Evolutionary conservation across 2,888 invertebrate species (phyloP).

Genomic region (Temnothorax rugatulus): DNA sequence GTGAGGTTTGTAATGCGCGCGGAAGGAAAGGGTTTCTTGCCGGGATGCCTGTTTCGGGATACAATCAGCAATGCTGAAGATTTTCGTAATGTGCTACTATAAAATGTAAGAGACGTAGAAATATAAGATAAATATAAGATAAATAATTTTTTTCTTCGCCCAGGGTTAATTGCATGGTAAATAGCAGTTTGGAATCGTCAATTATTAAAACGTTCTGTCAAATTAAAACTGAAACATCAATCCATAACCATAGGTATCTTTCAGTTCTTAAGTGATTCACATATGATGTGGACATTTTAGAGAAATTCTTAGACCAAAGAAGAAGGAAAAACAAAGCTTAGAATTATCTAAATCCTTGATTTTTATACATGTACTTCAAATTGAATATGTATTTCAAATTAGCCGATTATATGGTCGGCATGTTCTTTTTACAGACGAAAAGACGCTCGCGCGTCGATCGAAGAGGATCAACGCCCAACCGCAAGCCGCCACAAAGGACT

Average conservation of each 20-base stretch:
- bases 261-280: not conserved
- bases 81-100: not conserved
- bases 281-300: not conserved
- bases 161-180: not conserved
- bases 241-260: not conserved
- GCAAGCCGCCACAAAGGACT: slow-evolving; percentile 46
- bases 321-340: not conserved
- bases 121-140: not conserved
- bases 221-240: not conserved
- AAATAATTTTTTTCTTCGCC: not conserved
- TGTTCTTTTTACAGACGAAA: not conserved
- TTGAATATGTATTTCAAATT: slow-evolving; percentile 13
- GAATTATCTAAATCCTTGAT: not conserved
- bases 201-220: not conserved
- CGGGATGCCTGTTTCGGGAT: not conserved
- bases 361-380: not conserved
- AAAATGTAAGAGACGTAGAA: not conserved
- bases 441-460: slow-evolving; percentile 36
- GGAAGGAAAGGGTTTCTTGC: not conserved
- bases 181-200: not conserved
- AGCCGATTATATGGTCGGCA: not conserved
- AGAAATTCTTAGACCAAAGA: not conserved
- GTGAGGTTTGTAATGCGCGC: slow-evolving; percentile 26
- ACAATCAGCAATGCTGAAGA: not conserved
- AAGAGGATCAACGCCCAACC: slow-evolving; percentile 49